Evolutionary conservation across 2,113 vertebrate genomes (phyloP), one percentile per base, ranked within the genome.

Genomic region (Rhabdomys dilectus): DNA sequence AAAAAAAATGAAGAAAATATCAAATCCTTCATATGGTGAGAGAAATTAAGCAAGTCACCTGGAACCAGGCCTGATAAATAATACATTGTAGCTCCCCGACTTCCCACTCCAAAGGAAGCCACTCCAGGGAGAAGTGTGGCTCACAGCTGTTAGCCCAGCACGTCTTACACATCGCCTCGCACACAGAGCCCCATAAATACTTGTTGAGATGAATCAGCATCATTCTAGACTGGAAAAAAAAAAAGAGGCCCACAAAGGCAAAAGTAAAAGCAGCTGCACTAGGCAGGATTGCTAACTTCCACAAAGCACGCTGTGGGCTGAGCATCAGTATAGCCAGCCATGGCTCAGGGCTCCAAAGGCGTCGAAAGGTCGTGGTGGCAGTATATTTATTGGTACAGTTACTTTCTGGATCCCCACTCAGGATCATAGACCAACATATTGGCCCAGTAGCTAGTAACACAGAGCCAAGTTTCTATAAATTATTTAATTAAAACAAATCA

Each of bases 401-500:
- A 89, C 93, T 93, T 82, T 60, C 92, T 12, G 39, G 66, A 62
- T 93, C 70, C 31, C n/a, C 39, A 64, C 42, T 64, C 45, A 60
- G 51, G 60, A 82, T 62, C 36, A 5, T 0, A 51, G 17, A 56
- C 75, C 39, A 70, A 77, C 15, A 31, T 12, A 4, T 80, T 36
- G 66, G 78, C 84, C 81, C 60, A 56, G 64, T 24, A 89, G 91
- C 80, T 72, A 78, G 80, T 48, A 31, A 82, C 64, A 56, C 36
- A 72, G 77, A 84, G 62, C 64, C 48, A 86, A 64, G 36, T 36
- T 91, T 95, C 66, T 80, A 68, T 70, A 94, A 78, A 81, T 68
- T 88, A 96, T 88, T 94, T 94, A 76, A 78, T 68, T 58, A 81
- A 93, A 97, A 96, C 90, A 91, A 85, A 48, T 77, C 58, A n/a